Evolutionary conservation across 2,797 vertebrate species (phyloP), one percentile per base, ranked within the genome.

Genomic region (Rhinophrynus dorsalis): DNA sequence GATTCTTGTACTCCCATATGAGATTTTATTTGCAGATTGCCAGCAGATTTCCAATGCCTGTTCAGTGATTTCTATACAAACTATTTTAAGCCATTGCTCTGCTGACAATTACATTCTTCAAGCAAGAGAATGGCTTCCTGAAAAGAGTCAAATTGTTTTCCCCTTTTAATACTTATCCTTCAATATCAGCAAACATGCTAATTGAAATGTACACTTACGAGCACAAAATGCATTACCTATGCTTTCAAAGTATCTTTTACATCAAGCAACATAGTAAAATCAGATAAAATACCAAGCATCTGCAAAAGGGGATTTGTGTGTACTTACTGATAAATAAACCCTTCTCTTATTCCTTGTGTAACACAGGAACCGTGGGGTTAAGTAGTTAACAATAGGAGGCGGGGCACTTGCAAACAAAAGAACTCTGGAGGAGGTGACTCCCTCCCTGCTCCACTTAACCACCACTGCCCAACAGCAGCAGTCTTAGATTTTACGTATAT

Each of bases 91-190:
- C 51, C 27, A 30, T 1, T 50, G 60, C 66, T 61, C 7, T 75
- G 79, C 79, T 81, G 81, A 79, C 76, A 78, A 24, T 55, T 68
- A 77, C 50, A 77, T 77, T 82, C 77, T 74, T 81, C 50, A 78
- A 75, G 73, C 73, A 76, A 23, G 0, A 79, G 75, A 74, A 80
- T 50, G 70, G 68, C 68, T 81, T 82, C 75, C 79, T 74, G 55
- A 80, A 78, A 74, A 65, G 20, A 0, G 0, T 37, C 7, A 64
- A 24, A 32, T 6, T 20, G 32, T 23, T 18, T 23, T 13, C 21
- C 17, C 32, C 35, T 7, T 0, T 0, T 32, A 51, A 44, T 62
- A 60, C 10, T 24, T 63, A 54, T 8, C n/a, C 64, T 68, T 33
- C 9, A 51, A n/a, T 12, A 42, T 70, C 20, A 35, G 27, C 30